Conservation (phyloP, 2,797 vertebrate species). For the Tenualosa ilisha region DNA sequence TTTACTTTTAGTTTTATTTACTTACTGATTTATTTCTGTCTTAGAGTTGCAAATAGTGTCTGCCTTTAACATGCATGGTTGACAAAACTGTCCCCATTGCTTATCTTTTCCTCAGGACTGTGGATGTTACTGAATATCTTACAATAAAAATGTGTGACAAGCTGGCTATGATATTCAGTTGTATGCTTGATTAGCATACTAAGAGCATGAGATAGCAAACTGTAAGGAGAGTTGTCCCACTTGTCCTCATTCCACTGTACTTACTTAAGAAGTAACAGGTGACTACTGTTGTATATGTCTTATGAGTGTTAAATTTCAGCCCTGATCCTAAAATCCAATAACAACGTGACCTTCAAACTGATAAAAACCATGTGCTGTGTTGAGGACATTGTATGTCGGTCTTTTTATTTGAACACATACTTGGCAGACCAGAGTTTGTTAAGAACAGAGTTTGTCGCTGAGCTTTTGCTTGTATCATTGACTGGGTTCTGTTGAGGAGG, state of each 20-base stretch:
- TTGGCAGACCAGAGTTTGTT: background rate
- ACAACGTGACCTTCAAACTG: background rate
- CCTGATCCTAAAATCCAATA: background rate
- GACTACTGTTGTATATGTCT: background rate
- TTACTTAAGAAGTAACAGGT: too few species aligned
- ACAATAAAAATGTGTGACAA: background rate
- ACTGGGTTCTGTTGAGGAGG: background rate
- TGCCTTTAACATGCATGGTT: background rate
- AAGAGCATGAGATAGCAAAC: background rate
- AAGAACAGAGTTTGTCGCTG: background rate
- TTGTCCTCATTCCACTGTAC: too few species aligned
- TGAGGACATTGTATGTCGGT: background rate
- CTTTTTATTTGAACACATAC: background rate
- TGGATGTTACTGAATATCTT: background rate
- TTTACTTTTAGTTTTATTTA: too few species aligned
- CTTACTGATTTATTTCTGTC: too few species aligned
- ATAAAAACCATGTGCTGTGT: background rate
- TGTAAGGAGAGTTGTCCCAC: too few species aligned
- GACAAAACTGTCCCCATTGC: background rate
- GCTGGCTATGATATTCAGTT: background rate
- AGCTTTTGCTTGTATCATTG: background rate
- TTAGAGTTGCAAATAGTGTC: background rate
- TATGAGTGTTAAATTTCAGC: background rate
- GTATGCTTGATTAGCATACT: background rate
- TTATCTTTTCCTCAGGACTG: background rate